Evolutionary conservation across 2,113 vertebrate genomes (phyloP).

Genomic region (Cettia cetti): DNA sequence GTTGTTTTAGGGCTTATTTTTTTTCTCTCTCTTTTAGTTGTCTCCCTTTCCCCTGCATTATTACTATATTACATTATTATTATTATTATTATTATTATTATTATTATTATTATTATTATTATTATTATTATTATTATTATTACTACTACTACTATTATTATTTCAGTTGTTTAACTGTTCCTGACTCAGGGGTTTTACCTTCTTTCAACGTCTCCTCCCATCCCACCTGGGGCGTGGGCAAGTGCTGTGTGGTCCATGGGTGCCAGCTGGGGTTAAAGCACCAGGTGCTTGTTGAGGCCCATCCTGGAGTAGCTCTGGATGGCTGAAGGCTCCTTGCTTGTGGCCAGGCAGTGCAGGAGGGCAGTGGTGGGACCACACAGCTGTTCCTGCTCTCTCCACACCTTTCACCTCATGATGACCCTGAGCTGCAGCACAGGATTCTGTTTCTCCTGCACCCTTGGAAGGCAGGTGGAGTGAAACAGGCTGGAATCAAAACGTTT

Average conservation of each 20-base stretch:
- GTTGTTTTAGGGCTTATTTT: not conserved
- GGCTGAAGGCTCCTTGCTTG: not conserved
- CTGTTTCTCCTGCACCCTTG: not conserved
- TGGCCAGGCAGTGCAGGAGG: not conserved
- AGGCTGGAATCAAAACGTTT: not conserved
- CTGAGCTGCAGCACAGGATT: rapidly evolving
- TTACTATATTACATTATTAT: not conserved
- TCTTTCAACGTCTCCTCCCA: not conserved
- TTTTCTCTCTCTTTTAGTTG: not conserved
- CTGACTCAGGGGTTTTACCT: not conserved
- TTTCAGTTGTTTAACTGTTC: not conserved
- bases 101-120: not conserved
- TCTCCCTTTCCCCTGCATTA: not conserved
- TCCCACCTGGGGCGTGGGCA: rapidly evolving
- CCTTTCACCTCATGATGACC: rapidly evolving
- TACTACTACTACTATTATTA: not conserved
- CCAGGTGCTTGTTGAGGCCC: rapidly evolving
- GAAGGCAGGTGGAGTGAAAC: not conserved
- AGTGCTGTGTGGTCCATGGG: not conserved
- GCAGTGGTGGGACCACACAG: rapidly evolving
- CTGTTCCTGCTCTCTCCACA: not conserved
- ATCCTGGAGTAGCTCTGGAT: rapidly evolving
- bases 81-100: not conserved
- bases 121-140: not conserved
- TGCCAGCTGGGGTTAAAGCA: not conserved